Conservation (phyloP, 2,888 invertebrate species). For the Scaptodrosophila latifasciaeformis region DNA sequence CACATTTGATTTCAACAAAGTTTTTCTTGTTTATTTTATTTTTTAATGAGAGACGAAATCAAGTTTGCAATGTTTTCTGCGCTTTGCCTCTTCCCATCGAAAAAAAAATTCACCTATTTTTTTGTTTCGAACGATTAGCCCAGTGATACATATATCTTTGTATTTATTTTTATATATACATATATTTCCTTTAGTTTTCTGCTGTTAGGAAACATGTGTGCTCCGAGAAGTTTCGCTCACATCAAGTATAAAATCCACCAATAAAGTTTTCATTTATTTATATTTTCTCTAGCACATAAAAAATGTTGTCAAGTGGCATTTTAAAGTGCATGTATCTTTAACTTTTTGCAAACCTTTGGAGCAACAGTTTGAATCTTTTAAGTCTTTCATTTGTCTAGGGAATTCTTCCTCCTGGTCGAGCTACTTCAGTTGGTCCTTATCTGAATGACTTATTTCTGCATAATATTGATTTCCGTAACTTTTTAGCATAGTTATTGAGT, state of each 20-base stretch:
- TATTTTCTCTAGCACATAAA: background rate
- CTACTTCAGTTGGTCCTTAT: constrained; percentile 1
- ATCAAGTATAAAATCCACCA: background rate
- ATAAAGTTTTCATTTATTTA: background rate
- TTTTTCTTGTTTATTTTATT: constrained; percentile 61
- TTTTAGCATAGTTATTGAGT: constrained; percentile 11
- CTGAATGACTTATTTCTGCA: constrained; percentile 32
- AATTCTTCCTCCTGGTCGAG: background rate
- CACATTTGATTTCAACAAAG: constrained; percentile 47
- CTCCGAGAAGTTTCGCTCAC: background rate
- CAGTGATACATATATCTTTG: constrained; percentile 47
- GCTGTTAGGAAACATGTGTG: background rate
- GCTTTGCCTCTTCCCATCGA: background rate
- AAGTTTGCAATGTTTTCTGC: constrained; percentile 16
- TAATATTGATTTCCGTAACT: constrained; percentile 49
- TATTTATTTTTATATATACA: background rate
- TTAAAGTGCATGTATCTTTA: constrained; percentile 29
- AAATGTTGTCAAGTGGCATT: constrained; percentile 50
- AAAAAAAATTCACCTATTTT: background rate
- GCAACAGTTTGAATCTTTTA: constrained; percentile 35
- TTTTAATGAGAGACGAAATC: constrained; percentile 62
- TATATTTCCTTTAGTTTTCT: background rate
- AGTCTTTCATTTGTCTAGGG: background rate
- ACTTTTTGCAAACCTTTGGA: constrained; percentile 7
- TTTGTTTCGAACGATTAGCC: constrained; percentile 47